phyloP scores from a whole-genome alignment of 1,140 invertebrate species.

The Cherax destructor region DNA sequence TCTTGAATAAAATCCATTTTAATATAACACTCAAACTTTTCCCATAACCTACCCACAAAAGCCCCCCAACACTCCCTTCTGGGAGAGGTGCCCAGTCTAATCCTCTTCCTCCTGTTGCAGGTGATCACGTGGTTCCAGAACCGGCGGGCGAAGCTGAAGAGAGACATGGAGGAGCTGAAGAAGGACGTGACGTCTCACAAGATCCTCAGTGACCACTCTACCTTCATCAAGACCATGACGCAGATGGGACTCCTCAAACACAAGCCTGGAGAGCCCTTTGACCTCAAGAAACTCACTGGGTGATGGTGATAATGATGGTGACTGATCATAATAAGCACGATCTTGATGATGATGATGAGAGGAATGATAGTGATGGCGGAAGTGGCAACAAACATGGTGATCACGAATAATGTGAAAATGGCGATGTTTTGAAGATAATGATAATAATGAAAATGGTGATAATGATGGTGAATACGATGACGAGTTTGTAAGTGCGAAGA shows the following conservation, averaged over 20 bases:
- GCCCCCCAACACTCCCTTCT: neutral
- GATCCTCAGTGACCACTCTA: conserved; percentile 53
- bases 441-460: neutral
- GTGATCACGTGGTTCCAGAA: conserved; percentile 99
- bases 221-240: conserved; percentile 62
- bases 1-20: no score
- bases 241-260: conserved; percentile 60
- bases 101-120: conserved; percentile 78
- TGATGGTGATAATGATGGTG: neutral
- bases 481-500: no score
- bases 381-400: neutral
- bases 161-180: conserved; percentile 98
- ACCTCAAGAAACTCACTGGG: conserved; percentile 41
- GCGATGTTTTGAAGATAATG: no score
- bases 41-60: neutral
- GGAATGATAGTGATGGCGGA: neutral
- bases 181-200: conserved; percentile 89
- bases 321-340: neutral
- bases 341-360: neutral
- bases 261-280: conserved; percentile 53
- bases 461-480: neutral
- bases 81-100: neutral
- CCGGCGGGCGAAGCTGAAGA: conserved; percentile 94
- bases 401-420: neutral
- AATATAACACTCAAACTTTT: neutral